These are phyloP conservation scores for Lypha dubia DNA, from an alignment of 2,888 invertebrate species.

Conservation along the genomic window DNA sequence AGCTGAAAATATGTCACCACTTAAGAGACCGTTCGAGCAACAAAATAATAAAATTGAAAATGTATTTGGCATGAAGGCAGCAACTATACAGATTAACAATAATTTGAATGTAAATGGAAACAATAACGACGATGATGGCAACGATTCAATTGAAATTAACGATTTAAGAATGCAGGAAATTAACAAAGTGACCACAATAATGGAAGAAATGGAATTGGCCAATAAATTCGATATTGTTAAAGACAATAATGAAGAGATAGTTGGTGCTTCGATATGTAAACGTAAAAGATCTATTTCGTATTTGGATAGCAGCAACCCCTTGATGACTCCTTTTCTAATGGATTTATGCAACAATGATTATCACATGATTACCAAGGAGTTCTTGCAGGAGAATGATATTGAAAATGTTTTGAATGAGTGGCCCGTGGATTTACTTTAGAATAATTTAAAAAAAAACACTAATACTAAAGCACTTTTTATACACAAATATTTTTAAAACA, in stretches of 20 bases:
- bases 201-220: slow-evolving; percentile 13
- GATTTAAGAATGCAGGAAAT: not conserved
- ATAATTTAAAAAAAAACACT: slow-evolving; percentile 18
- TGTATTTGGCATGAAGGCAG: slow-evolving; percentile 11
- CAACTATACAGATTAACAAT: not conserved
- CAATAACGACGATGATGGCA: not conserved
- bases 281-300: slow-evolving; percentile 78
- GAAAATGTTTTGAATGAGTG: slow-evolving; percentile 79
- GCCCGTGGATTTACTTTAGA: slow-evolving; percentile 75
- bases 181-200: not conserved
- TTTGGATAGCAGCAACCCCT: slow-evolving; percentile 79
- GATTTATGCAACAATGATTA: slow-evolving; percentile 82
- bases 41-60: slow-evolving; percentile 46
- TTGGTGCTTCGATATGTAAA: slow-evolving; percentile 55
- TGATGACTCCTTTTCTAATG: slow-evolving; percentile 78
- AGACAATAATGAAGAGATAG: slow-evolving; percentile 26
- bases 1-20: slow-evolving; percentile 70
- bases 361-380: slow-evolving; percentile 77
- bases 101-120: not conserved
- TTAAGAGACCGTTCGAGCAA: slow-evolving; percentile 61
- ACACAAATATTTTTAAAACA: slow-evolving; percentile 12
- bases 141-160: slow-evolving; percentile 8
- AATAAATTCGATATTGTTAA: slow-evolving; percentile 4
- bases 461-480: slow-evolving; percentile 13
- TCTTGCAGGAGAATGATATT: slow-evolving; percentile 78